These are phyloP conservation scores for Chiroxiphia lanceolata DNA, from an alignment of 2,797 vertebrate species.

Conservation along the genomic window DNA sequence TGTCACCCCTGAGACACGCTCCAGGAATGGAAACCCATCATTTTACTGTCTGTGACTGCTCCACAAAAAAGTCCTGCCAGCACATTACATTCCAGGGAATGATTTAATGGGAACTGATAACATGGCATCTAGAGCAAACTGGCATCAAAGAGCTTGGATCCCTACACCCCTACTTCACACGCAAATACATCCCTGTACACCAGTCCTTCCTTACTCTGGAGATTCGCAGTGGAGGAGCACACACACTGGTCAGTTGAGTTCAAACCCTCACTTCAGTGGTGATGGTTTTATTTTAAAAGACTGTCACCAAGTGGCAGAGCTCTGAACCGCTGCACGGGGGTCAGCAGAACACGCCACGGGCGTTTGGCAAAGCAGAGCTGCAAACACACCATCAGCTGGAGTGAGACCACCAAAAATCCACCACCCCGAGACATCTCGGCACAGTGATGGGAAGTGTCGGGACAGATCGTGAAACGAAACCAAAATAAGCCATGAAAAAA, in stretches of 20 bases:
- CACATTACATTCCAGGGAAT: background rate
- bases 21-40: background rate
- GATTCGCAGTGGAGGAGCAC: background rate
- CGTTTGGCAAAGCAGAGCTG: background rate
- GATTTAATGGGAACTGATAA: background rate
- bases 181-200: background rate
- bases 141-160: background rate
- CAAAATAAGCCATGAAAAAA: background rate
- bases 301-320: slow-evolving; percentile 64
- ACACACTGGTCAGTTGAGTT: background rate
- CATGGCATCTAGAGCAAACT: background rate
- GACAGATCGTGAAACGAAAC: background rate
- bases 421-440: background rate
- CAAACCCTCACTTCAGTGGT: background rate
- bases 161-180: background rate
- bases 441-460: accelerated
- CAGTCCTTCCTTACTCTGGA: background rate
- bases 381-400: background rate
- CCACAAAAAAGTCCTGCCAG: background rate
- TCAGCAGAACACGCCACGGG: accelerated
- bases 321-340: background rate
- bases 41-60: background rate
- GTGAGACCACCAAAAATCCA: background rate
- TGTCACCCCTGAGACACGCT: background rate
- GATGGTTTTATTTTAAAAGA: slow-evolving; percentile 54